Percentiles rank a stretch among this genome's conserved stretches.
Conservation (phyloP, 2,113 vertebrate species). For the Corapipo altera region DNA sequence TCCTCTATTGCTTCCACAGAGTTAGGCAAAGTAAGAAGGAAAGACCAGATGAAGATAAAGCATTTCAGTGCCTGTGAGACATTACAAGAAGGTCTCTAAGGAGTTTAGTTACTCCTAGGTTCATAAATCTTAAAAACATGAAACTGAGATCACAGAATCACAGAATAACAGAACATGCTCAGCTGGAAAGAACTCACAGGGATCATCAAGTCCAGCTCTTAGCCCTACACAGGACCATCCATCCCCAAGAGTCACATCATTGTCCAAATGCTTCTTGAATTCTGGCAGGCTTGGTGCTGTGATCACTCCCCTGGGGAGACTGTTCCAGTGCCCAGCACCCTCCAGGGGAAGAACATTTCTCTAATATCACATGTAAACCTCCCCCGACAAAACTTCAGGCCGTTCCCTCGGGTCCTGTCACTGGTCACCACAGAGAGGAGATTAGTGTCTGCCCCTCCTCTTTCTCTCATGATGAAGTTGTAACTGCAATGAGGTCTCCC, state of each 20-base stretch:
- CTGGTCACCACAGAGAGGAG: not conserved
- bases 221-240: not conserved
- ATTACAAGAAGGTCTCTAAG: not conserved
- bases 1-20: not conserved
- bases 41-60: not conserved
- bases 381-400: not conserved
- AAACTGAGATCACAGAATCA: not conserved
- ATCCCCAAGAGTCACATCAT: not conserved
- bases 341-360: not conserved
- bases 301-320: not conserved
- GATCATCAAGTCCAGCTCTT: not conserved
- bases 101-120: not conserved
- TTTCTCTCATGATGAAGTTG: not conserved
- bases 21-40: not conserved
- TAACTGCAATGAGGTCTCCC: not conserved
- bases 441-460: not conserved
- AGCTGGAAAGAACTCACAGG: not conserved
- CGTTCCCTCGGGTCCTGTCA: not conserved
- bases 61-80: not conserved
- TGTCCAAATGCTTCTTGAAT: not conserved
- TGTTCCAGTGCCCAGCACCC: not conserved
- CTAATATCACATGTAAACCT: not conserved
- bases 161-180: not conserved
- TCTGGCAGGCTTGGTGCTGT: not conserved
- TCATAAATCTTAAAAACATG: not conserved